Evolutionary conservation across 2,888 invertebrate species (phyloP).

Genomic region (Thera britannica): DNA sequence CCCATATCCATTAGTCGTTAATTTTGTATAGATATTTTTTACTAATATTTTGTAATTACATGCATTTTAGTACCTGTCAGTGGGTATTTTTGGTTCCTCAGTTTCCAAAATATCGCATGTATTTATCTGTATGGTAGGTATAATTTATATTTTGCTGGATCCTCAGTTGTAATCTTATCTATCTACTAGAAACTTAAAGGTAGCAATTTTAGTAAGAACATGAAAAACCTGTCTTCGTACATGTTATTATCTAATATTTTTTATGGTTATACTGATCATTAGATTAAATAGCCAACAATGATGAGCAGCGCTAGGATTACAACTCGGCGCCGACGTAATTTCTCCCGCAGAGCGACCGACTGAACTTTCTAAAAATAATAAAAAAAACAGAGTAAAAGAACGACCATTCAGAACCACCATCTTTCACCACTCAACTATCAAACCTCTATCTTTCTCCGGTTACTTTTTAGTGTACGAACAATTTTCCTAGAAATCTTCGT

Average conservation of each 20-base stretch:
- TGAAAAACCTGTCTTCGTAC: slow-evolving; percentile 21
- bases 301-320: slow-evolving; percentile 73
- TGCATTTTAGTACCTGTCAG: slow-evolving; percentile 57
- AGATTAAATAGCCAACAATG: slow-evolving; percentile 69
- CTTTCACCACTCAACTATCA: slow-evolving; percentile 80
- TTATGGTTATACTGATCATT: slow-evolving; percentile 55
- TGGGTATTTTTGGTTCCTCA: slow-evolving; percentile 58
- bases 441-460: slow-evolving; percentile 60
- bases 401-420: slow-evolving; percentile 76
- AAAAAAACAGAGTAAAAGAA: slow-evolving; percentile 78
- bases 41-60: slow-evolving; percentile 50
- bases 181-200: slow-evolving; percentile 10
- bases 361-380: slow-evolving; percentile 83
- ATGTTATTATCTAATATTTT: slow-evolving; percentile 35
- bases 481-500: slow-evolving; percentile 28
- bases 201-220: slow-evolving; percentile 21
- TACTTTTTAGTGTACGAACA: slow-evolving; percentile 45
- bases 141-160: not conserved
- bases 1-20: slow-evolving; percentile 40
- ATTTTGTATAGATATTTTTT: slow-evolving; percentile 42
- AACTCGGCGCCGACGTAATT: slow-evolving; percentile 73
- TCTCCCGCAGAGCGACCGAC: slow-evolving; percentile 78
- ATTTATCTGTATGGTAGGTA: not conserved
- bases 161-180: not conserved
- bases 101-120: slow-evolving; percentile 26